These are phyloP conservation scores for Dioctria linearis DNA, from an alignment of 2,888 invertebrate species.

Conservation along the genomic window DNA sequence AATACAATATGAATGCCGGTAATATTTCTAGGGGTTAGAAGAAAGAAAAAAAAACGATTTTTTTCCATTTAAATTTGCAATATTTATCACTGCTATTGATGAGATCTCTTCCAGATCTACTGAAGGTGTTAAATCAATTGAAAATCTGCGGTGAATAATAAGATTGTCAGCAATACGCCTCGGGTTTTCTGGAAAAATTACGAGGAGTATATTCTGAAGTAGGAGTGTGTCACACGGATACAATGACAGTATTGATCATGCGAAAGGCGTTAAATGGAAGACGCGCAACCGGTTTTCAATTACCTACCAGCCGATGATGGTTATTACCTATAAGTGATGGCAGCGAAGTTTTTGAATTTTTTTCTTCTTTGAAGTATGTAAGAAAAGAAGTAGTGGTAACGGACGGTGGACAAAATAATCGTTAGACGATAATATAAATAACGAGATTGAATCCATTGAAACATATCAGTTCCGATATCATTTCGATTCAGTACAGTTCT, in stretches of 20 bases:
- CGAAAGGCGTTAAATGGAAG: slow-evolving; percentile 45
- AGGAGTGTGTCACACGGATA: slow-evolving; percentile 28
- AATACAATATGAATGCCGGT: too few relatives aligned
- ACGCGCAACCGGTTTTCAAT: slow-evolving; percentile 48
- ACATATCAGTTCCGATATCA: slow-evolving; percentile 34
- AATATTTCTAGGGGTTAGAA: too few relatives aligned
- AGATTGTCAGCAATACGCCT: slow-evolving; percentile 6
- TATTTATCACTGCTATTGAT: slow-evolving; percentile 11
- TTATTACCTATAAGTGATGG: slow-evolving; percentile 31
- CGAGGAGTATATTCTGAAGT: slow-evolving; percentile 9
- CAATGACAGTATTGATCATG: slow-evolving; percentile 19
- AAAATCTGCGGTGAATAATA: slow-evolving; percentile 15
- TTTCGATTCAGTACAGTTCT: slow-evolving; percentile 6
- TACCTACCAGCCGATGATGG: neutral
- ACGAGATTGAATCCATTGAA: slow-evolving; percentile 4
- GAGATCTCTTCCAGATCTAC: too few relatives aligned
- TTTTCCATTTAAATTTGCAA: neutral
- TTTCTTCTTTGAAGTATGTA: neutral
- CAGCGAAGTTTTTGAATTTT: neutral
- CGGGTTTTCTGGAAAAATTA: slow-evolving; percentile 3
- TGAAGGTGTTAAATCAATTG: neutral
- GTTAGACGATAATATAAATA: slow-evolving; percentile 43
- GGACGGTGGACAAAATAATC: neutral
- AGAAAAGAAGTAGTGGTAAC: slow-evolving; percentile 5
- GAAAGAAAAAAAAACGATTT: neutral